Conservation (phyloP, 2,888 invertebrate species). For the Xestia rhomboidea region DNA sequence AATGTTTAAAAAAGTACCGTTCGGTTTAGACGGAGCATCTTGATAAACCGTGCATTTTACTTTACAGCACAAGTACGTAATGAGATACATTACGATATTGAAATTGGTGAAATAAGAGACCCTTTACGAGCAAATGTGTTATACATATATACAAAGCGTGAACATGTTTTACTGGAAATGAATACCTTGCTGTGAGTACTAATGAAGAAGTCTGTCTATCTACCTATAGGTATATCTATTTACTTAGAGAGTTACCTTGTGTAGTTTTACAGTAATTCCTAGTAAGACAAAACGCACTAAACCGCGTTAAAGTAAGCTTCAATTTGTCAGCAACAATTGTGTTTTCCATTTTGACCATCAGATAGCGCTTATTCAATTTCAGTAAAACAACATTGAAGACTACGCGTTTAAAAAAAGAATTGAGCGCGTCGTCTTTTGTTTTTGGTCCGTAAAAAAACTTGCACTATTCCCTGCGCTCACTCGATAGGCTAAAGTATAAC, state of each 20-base stretch:
- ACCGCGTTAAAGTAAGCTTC: not conserved
- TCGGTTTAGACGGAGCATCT: no score
- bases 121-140: no score
- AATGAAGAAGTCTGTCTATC: not conserved
- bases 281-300: not conserved
- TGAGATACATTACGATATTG: no score
- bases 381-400: not conserved
- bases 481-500: not conserved
- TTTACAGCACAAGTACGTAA: no score
- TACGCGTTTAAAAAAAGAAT: not conserved
- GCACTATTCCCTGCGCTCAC: not conserved
- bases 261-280: not conserved
- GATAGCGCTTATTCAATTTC: not conserved
- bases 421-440: not conserved
- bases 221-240: no score
- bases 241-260: not conserved
- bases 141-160: no score
- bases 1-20: no score
- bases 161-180: no score
- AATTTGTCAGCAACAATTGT: not conserved
- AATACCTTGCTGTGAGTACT: not conserved
- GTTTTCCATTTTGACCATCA: no score
- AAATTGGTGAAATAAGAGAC: no score
- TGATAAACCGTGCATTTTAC: no score
- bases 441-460: not conserved